Evolutionary conservation across 2,888 invertebrate genomes (phyloP), one percentile per base, ranked within the genome.

Genomic region (Barypeithes pellucidus): DNA sequence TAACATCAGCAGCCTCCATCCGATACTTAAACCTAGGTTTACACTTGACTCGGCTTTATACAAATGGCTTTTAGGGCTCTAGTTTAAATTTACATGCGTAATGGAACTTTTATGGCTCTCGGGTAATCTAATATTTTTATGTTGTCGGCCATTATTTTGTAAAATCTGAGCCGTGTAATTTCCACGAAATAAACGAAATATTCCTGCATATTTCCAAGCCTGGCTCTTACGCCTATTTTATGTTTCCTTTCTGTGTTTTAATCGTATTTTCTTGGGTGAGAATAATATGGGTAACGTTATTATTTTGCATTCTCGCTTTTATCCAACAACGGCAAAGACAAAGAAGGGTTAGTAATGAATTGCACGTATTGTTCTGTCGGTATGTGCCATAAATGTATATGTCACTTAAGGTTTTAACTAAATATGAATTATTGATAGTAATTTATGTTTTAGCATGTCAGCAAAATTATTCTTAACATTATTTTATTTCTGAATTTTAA

Each of bases 91-190:
- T 57, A 33, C 54, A 57, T 57, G 33, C 14, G n/a, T 33, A 57
- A 33, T 9, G 54, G 33, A 57, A 57, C 54, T 57, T 57, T 57
- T 57, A 57, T 33, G 24, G 16, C 18, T 33, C 4, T 29, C 33
- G 54, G 16, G 54, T 33, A 57, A 57, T 57, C 54, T 33, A 57
- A 57, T 57, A 57, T 57, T 57, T 57, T 33, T 14, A 57, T 24
- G 33, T 12, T 33, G 54, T 33, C 54, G 18, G 54, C 54, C 54
- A 16, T 57, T 57, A 57, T 33, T 57, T 33, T 33, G 33, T 16
- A 18, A 57, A 57, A 57, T 57, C 24, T 18, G 18, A 33, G 54
- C 54, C 33, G 8, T 16, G 54, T 57, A 57, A 57, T 57, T 57
- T 57, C 16, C 54, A 57, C 24, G 16, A 16, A 57, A 57, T 57